These are phyloP conservation scores for Dipus sagitta DNA, from an alignment of 2,797 vertebrate genomes.

Conservation along the genomic window DNA sequence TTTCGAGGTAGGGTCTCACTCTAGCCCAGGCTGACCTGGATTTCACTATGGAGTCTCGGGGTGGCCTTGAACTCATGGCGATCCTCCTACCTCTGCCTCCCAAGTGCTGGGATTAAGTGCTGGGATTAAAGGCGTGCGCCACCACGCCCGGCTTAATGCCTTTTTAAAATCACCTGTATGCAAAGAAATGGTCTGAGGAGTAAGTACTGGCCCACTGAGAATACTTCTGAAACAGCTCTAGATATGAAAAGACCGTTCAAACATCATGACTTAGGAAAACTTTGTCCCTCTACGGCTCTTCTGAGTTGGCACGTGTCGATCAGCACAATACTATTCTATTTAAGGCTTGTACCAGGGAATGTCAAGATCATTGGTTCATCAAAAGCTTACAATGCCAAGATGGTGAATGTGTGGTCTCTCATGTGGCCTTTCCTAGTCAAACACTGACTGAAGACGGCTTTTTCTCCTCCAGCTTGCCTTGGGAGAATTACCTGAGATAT, in stretches of 20 bases:
- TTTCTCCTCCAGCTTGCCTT: conserved; percentile 14
- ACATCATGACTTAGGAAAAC: conserved; percentile 42
- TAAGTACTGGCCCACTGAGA: background rate
- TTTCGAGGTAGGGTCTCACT: too few relatives aligned
- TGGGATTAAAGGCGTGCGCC: too few relatives aligned
- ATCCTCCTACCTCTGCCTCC: too few relatives aligned
- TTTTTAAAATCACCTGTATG: background rate
- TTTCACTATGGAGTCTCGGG: too few relatives aligned
- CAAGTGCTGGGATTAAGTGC: too few relatives aligned
- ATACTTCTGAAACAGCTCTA: background rate
- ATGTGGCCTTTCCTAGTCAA: background rate
- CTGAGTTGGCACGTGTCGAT: background rate
- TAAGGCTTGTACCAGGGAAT: background rate
- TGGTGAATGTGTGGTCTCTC: background rate
- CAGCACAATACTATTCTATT: conserved; percentile 18
- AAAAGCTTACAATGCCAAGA: background rate
- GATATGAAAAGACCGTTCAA: conserved; percentile 7
- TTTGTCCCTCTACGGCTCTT: background rate
- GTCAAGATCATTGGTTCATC: background rate
- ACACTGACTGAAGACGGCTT: background rate
- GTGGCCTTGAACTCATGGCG: too few relatives aligned
- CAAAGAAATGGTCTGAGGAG: conserved; percentile 3
- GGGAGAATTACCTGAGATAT: conserved; percentile 6
- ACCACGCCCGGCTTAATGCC: too few relatives aligned
- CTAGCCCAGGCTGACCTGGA: too few relatives aligned